Conservation (phyloP, 2,888 invertebrate genomes). For the Drosophila cognata region DNA sequence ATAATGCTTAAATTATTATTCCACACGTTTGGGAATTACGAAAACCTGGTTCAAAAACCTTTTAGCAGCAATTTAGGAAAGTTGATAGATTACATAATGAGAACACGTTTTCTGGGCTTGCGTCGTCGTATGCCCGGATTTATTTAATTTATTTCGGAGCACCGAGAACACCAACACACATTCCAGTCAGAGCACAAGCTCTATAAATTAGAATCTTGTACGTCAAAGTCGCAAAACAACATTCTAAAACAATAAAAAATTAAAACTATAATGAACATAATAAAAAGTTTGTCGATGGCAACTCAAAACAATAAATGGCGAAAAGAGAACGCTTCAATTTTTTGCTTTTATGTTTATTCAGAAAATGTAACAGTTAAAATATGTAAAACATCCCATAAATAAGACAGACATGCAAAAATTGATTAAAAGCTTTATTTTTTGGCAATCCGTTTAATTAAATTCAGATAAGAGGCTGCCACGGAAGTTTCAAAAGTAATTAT, state of each 20-base stretch:
- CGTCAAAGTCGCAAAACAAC: constrained; percentile 75
- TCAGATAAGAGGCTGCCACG: background rate
- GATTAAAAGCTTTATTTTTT: constrained; percentile 20
- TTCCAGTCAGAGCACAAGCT: constrained; percentile 39
- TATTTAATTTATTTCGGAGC: constrained; percentile 59
- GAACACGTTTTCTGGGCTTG: constrained; percentile 30
- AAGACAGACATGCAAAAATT: constrained; percentile 16
- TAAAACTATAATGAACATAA: constrained; percentile 43
- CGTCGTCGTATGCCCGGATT: constrained; percentile 13
- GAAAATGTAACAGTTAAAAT: constrained; percentile 48
- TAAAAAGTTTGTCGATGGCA: constrained; percentile 22
- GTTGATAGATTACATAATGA: constrained; percentile 45
- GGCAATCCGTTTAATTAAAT: constrained; percentile 6
- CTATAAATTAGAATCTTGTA: constrained; percentile 57
- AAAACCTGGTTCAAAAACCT: constrained; percentile 46
- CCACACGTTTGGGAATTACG: constrained; percentile 38
- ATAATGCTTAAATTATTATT: constrained; percentile 8
- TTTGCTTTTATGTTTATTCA: background rate
- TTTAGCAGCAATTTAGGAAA: constrained; percentile 21
- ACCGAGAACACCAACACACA: constrained; percentile 57
- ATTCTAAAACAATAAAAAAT: constrained; percentile 80
- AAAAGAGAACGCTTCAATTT: constrained; percentile 52
- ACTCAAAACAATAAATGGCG: constrained; percentile 41
- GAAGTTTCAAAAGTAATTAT: background rate
- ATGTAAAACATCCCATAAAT: constrained; percentile 23